Evolutionary conservation across 2,797 vertebrate genomes (phyloP).

Genomic region (Chromis chromis): DNA sequence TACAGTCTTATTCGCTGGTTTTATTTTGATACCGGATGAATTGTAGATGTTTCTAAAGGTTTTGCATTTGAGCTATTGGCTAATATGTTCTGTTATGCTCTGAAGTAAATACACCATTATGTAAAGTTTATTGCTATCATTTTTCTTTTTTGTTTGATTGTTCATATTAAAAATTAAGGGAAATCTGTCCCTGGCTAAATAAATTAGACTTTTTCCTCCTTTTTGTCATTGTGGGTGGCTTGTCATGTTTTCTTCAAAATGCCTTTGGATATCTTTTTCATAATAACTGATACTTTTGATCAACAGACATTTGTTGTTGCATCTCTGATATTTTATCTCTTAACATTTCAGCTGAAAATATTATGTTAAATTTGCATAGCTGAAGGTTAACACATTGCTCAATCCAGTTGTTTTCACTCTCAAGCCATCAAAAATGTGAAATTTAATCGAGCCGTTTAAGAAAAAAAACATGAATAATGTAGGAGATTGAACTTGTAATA

Average conservation of each 20-base stretch:
- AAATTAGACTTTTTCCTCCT: constrained; percentile 9
- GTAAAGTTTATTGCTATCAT: constrained; percentile 12
- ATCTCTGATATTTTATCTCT: constrained; percentile 7
- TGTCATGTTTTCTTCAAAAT: constrained; percentile 22
- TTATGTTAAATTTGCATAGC: not conserved
- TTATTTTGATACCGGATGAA: constrained; percentile 62
- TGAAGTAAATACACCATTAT: constrained; percentile 38
- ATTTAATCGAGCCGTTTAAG: constrained; percentile 21
- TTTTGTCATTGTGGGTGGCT: constrained; percentile 26
- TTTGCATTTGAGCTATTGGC: constrained; percentile 67
- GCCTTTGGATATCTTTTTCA: constrained; percentile 25
- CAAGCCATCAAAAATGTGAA: constrained; percentile 9
- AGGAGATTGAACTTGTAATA: constrained; percentile 46
- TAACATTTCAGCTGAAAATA: constrained; percentile 25
- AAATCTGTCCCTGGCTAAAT: constrained; percentile 7
- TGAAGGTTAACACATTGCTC: not conserved
- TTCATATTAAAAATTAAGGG: constrained; percentile 27
- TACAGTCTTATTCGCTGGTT: constrained; percentile 27
- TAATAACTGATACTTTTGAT: constrained; percentile 36
- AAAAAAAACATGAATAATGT: constrained; percentile 21
- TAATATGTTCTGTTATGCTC: constrained; percentile 30
- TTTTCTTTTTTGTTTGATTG: constrained; percentile 24
- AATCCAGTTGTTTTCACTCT: constrained; percentile 17
- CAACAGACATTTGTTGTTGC: constrained; percentile 26
- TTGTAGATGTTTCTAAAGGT: constrained; percentile 46